Evolutionary conservation across 2,113 vertebrate genomes (phyloP).

Genomic region (Saguinus imperator): DNA sequence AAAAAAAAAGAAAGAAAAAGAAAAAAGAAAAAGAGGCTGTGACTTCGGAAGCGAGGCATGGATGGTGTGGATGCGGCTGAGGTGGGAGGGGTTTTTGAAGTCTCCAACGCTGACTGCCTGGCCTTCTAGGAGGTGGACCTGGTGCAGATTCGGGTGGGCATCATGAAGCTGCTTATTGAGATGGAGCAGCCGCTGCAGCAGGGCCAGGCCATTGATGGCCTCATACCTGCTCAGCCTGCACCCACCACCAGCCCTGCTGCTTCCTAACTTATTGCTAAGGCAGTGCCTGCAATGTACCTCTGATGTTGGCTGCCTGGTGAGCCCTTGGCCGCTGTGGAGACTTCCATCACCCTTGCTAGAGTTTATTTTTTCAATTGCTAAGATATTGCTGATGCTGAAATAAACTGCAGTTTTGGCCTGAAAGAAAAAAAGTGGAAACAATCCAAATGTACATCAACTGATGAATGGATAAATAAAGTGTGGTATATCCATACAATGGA

Average conservation of each 20-base stretch:
- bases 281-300: slow-evolving; percentile 81
- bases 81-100: slow-evolving; percentile 94
- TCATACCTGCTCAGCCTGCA: slow-evolving; percentile 89
- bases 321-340: slow-evolving; percentile 88
- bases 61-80: slow-evolving; percentile 98
- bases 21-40: no score
- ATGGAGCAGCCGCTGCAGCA: slow-evolving; percentile 98
- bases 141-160: slow-evolving; percentile 97
- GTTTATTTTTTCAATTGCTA: slow-evolving; percentile 89
- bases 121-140: slow-evolving; percentile 98
- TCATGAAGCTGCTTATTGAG: slow-evolving; percentile 93
- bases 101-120: slow-evolving; percentile 95
- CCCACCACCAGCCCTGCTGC: slow-evolving; percentile 50
- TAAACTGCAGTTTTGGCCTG: slow-evolving; percentile 87
- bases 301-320: slow-evolving; percentile 61
- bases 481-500: background rate
- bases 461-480: background rate
- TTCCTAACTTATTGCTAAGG: slow-evolving; percentile 88
- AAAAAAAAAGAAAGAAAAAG: no score
- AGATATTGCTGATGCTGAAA: slow-evolving; percentile 85
- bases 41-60: slow-evolving; percentile 96
- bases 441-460: background rate
- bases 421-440: background rate
- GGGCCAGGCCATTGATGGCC: slow-evolving; percentile 90
- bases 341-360: slow-evolving; percentile 87